Evolutionary conservation across 2,888 invertebrate genomes (phyloP).

Genomic region (Heliconius cydno): DNA sequence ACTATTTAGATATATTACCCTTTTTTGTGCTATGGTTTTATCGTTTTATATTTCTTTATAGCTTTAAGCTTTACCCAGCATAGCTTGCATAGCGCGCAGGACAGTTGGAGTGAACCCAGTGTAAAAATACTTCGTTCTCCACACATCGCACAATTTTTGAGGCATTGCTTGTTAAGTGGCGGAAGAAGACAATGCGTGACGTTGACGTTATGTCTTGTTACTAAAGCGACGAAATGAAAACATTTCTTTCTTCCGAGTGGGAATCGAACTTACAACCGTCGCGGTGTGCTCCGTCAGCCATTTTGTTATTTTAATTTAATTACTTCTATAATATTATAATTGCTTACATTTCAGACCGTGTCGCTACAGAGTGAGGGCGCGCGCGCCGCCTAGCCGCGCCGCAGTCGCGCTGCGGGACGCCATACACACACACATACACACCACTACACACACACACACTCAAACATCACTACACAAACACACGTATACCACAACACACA

Average conservation of each 20-base stretch:
- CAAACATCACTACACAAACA: neutral
- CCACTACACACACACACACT: neutral
- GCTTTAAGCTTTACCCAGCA: too few relatives aligned
- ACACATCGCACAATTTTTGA: too few relatives aligned
- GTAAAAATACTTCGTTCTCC: too few relatives aligned
- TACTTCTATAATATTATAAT: neutral
- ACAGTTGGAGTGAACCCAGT: too few relatives aligned
- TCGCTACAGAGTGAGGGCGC: constrained; percentile 45
- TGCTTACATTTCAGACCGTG: constrained; percentile 47
- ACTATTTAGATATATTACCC: too few relatives aligned
- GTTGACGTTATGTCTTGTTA: neutral
- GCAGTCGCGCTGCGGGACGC: constrained; percentile 20
- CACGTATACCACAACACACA: neutral
- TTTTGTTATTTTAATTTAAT: too few relatives aligned
- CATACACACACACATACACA: constrained; percentile 23
- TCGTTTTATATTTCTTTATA: too few relatives aligned
- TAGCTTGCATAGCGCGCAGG: too few relatives aligned
- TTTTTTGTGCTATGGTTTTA: too few relatives aligned
- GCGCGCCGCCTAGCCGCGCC: constrained; percentile 48
- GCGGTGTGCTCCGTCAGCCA: neutral
- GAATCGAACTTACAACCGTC: neutral
- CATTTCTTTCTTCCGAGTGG: neutral
- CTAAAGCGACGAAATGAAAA: neutral
- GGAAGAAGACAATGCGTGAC: too few relatives aligned
- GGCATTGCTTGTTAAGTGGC: too few relatives aligned